Conservation (phyloP, 2,113 vertebrate species). For the Sisor rabdophorus region DNA sequence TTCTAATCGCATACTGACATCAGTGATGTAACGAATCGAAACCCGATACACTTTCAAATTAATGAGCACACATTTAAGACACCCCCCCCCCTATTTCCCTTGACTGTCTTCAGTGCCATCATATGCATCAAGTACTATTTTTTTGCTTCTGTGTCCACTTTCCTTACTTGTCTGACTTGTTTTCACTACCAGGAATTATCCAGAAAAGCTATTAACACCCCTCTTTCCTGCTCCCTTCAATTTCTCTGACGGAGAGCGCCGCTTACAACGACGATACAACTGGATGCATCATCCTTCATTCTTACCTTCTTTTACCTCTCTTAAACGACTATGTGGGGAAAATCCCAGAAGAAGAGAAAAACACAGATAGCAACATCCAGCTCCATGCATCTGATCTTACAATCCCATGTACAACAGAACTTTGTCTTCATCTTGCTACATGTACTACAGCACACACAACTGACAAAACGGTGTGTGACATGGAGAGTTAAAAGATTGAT, state of each 20-base stretch:
- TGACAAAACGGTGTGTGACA: conserved; percentile 49
- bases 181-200: conserved; percentile 96
- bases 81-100: conserved; percentile 34
- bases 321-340: conserved; percentile 40
- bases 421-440: conserved; percentile 5
- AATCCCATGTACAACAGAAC: conserved; percentile 5
- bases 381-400: neutral
- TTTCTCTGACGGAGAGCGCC: conserved; percentile 79
- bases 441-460: conserved; percentile 31
- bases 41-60: conserved; percentile 70
- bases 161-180: conserved; percentile 77
- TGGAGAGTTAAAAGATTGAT: conserved; percentile 39
- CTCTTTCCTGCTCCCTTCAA: conserved; percentile 68
- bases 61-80: conserved; percentile 56
- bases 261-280: conserved; percentile 56
- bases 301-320: conserved; percentile 39
- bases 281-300: conserved; percentile 55
- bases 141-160: conserved; percentile 53
- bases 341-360: conserved; percentile 49
- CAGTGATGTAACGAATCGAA: conserved; percentile 66
- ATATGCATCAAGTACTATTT: conserved; percentile 7
- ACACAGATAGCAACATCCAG: conserved; percentile 5
- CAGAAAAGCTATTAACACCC: conserved; percentile 94
- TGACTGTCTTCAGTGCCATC: conserved; percentile 12
- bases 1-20: conserved; percentile 54